Percentiles rank a stretch among this genome's conserved stretches.
Conservation (phyloP, 2,888 invertebrate species). For the Callinectes sapidus region DNA sequence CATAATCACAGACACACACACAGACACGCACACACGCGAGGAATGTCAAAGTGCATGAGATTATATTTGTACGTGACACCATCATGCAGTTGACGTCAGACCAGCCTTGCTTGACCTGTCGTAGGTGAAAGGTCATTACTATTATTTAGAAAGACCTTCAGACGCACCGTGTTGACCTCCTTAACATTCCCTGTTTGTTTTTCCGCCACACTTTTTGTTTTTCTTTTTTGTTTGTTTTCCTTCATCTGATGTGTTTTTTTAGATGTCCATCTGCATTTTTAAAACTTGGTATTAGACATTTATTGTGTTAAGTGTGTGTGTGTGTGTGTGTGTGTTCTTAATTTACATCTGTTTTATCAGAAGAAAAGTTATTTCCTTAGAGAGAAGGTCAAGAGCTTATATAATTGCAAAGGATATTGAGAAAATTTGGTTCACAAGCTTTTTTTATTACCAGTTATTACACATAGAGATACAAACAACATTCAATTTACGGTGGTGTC, state of each 20-base stretch:
- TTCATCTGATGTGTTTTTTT: no score
- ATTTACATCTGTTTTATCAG: no score
- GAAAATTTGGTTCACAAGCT: no score
- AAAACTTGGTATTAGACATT: no score
- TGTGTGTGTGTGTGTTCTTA: no score
- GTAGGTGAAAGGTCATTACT: neutral
- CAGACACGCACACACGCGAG: neutral
- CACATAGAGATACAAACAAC: no score
- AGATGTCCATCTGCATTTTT: no score
- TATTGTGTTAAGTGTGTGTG: no score
- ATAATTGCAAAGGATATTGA: neutral
- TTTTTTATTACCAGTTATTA: no score
- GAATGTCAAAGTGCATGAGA: neutral
- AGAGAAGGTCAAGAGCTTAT: neutral
- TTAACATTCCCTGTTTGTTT: neutral
- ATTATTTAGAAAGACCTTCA: neutral
- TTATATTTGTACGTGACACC: neutral
- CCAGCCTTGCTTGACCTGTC: neutral
- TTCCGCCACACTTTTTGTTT: no score
- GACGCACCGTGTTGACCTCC: neutral
- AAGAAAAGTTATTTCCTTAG: no score
- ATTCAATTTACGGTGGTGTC: no score
- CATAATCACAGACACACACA: neutral
- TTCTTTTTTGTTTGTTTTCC: neutral
- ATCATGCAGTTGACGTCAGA: neutral